Evolutionary conservation across 2,113 vertebrate genomes (phyloP).

Genomic region (Theropithecus gelada): DNA sequence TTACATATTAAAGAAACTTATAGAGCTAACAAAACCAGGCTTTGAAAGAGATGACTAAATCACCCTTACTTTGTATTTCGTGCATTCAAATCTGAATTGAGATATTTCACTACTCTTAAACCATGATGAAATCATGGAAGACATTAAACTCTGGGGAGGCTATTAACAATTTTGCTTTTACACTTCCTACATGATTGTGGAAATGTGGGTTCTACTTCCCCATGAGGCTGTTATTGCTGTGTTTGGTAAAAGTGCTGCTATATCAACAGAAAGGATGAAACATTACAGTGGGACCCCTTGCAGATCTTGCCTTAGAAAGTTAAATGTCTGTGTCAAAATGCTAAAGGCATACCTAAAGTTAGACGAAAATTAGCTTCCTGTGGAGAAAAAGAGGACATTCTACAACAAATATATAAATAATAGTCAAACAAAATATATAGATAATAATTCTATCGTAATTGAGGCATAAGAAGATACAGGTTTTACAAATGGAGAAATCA

Average conservation of each 20-base stretch:
- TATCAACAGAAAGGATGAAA: conserved; percentile 12
- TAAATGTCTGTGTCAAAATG: neutral
- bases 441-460: neutral
- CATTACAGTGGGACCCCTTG: neutral
- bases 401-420: neutral
- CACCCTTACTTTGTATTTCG: conserved; percentile 44
- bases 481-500: neutral
- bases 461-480: neutral
- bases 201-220: conserved; percentile 28
- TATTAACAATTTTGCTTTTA: conserved; percentile 61
- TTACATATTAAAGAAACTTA: conserved; percentile 27
- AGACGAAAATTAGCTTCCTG: neutral
- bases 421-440: neutral
- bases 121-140: conserved; percentile 47
- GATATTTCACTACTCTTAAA: conserved; percentile 49
- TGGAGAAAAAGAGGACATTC: neutral
- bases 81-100: conserved; percentile 40
- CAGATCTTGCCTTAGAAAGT: conserved; percentile 32
- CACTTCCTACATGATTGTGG: conserved; percentile 16
- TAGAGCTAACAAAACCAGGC: conserved; percentile 18
- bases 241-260: conserved; percentile 22
- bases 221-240: neutral
- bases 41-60: conserved; percentile 30
- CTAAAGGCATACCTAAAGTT: neutral
- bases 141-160: conserved; percentile 19